Evolutionary conservation across 1,140 invertebrate species (phyloP), one percentile per base, ranked within the genome.

Genomic region (Trypoxylus dichotomus): DNA sequence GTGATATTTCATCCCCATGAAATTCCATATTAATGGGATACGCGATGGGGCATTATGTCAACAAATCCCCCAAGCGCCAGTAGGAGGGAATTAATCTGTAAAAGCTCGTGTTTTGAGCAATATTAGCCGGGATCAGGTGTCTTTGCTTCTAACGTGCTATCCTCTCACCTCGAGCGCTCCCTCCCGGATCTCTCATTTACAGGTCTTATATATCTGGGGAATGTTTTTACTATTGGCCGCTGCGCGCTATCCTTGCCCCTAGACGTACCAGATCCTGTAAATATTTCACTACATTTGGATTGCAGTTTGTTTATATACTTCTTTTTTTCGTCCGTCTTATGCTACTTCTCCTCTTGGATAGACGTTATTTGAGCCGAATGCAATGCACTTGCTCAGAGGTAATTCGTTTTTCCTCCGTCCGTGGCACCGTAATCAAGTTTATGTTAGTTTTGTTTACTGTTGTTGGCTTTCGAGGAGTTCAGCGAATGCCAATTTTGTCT

Each of bases 21-120:
- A 79, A 80, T 80, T 80, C 75, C 79, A 79, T 80, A 80, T 80
- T 80, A 77, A 80, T 79, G 77, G 77, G 32, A 60, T 74, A 47
- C 29, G 41, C 32, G 42, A 24, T 24, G 41, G 75, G 27, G 47
- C 77, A 76, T 72, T 54, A 76, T 80, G 79, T 77, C 77, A 77
- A 79, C 79, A 80, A 80, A 80, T 80, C 79, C 79, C 79, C 72
- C 19, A 10, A 47, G 77, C 68, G 47, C 37, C 76, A 72, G 41
- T 27, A 54, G 42, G 24, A 21, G 41, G 74, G 79, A 68, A 80
- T 80, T 80, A 80, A 80, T 80, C 79, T 77, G 78, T 71, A 77
- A 80, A 77, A 80, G 79, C 79, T 72, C 73, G 58, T 60, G 76
- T 80, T 80, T 78, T 80, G 77, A 80, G 54, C 76, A 68, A 60